These are phyloP conservation scores for Hypanus sabinus DNA, from an alignment of 2,113 vertebrate genomes.

Conservation along the genomic window DNA sequence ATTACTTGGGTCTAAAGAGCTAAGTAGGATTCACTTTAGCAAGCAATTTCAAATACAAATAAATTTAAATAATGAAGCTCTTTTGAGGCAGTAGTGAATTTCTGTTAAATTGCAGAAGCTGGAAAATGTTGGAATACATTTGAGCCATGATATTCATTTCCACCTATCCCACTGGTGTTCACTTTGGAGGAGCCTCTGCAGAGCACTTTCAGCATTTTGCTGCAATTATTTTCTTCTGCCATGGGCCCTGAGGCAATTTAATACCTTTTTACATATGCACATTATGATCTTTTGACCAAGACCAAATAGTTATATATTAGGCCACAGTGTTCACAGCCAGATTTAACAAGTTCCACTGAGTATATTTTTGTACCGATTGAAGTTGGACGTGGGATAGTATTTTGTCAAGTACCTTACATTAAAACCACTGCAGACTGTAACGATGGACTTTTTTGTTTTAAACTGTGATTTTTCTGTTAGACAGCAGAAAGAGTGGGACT, in stretches of 20 bases:
- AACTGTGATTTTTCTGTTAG: constrained; percentile 62
- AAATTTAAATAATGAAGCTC: constrained; percentile 25
- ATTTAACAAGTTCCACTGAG: constrained; percentile 97
- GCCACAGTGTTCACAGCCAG: constrained; percentile 68
- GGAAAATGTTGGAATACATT: background rate
- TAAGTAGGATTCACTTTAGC: constrained; percentile 22
- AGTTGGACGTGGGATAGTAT: constrained; percentile 72
- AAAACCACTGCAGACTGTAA: constrained; percentile 71
- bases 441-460: constrained; percentile 55
- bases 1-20: constrained; percentile 5
- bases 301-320: constrained; percentile 80
- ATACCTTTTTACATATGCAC: constrained; percentile 99
- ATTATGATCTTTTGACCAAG: constrained; percentile 94
- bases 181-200: constrained; percentile 66
- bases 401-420: constrained; percentile 71
- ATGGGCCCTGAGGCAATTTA: constrained; percentile 88
- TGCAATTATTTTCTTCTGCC: constrained; percentile 95
- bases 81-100: background rate
- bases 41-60: constrained; percentile 19
- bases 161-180: constrained; percentile 63
- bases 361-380: constrained; percentile 58
- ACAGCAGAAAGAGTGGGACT: constrained; percentile 65
- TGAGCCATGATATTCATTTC: constrained; percentile 44
- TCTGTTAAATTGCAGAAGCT: background rate
- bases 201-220: constrained; percentile 90